Percentiles rank a stretch among this genome's conserved stretches.
phyloP scores from a whole-genome alignment of 2,888 invertebrate genomes.

The Epinotia bilunana region DNA sequence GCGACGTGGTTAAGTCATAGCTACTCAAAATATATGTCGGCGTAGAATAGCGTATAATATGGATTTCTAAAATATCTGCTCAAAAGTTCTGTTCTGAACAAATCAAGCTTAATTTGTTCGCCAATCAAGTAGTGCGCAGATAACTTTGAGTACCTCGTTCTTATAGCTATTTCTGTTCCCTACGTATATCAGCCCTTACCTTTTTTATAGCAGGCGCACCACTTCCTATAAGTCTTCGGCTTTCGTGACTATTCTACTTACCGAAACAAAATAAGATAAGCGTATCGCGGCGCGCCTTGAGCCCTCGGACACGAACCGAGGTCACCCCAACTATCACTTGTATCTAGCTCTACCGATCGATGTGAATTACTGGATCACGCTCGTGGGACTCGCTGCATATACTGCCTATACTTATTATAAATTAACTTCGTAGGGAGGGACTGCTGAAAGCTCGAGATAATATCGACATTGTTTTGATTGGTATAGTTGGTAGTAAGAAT shows the following conservation, averaged over 20 bases:
- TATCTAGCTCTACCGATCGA: slow-evolving; percentile 36
- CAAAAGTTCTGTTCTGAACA: too few species aligned
- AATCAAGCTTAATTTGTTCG: too few species aligned
- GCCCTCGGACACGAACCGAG: slow-evolving; percentile 42
- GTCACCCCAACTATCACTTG: slow-evolving; percentile 35
- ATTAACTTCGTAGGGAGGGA: too few species aligned
- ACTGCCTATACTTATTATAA: too few species aligned
- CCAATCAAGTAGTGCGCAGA: too few species aligned
- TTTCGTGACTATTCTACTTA: slow-evolving; percentile 34
- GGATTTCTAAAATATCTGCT: too few species aligned
- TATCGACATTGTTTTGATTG: not conserved
- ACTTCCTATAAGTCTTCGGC: slow-evolving; percentile 24
- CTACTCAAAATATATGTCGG: not conserved
- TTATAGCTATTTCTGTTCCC: not conserved
- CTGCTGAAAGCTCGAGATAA: too few species aligned
- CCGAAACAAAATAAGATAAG: slow-evolving; percentile 36
- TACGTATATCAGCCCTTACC: not conserved
- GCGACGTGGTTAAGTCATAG: not conserved
- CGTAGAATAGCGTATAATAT: too few species aligned
- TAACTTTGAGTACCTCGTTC: too few species aligned
- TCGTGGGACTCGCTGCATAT: slow-evolving; percentile 8
- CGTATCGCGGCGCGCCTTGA: slow-evolving; percentile 21
- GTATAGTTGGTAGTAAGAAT: too few species aligned
- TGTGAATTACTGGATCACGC: slow-evolving; percentile 28
- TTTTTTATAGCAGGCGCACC: slow-evolving; percentile 21